A percentile compares a stretch with the other conserved stretches of the same genome.
These are phyloP conservation scores for Gila robusta DNA, from an alignment of 2,797 vertebrate genomes.

Conservation along the genomic window DNA sequence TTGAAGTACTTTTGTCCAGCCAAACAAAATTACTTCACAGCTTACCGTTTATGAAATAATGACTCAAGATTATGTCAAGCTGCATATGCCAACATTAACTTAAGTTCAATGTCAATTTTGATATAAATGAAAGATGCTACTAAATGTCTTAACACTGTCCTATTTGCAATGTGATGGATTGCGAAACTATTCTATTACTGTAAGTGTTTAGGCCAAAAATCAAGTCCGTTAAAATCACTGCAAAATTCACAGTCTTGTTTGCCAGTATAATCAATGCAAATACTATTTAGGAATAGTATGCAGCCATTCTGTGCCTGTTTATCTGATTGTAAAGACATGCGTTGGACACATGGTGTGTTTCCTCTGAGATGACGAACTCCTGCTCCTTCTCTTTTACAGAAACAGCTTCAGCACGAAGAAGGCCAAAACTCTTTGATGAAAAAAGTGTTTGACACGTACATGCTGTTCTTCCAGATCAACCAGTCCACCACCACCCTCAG, in stretches of 20 bases:
- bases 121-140: not conserved
- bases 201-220: not conserved
- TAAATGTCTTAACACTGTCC: not conserved
- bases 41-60: not conserved
- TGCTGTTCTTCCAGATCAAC: constrained; percentile 98
- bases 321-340: not conserved
- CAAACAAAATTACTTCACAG: not conserved
- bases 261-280: not conserved
- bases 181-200: not conserved
- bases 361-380: not conserved
- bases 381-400: constrained; percentile 76
- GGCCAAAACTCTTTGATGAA: constrained; percentile 95
- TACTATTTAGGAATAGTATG: not conserved
- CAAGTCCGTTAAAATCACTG: not conserved
- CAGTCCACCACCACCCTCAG: constrained; percentile 91
- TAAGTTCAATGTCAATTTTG: not conserved
- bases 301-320: not conserved
- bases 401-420: constrained; percentile 90
- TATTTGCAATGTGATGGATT: not conserved
- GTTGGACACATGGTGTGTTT: not conserved
- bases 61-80: not conserved
- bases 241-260: not conserved
- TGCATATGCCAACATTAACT: not conserved
- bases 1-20: no score
- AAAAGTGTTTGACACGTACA: constrained; percentile 96